Conservation (phyloP, 2,113 vertebrate species). For the Entelurus aequoreus region DNA sequence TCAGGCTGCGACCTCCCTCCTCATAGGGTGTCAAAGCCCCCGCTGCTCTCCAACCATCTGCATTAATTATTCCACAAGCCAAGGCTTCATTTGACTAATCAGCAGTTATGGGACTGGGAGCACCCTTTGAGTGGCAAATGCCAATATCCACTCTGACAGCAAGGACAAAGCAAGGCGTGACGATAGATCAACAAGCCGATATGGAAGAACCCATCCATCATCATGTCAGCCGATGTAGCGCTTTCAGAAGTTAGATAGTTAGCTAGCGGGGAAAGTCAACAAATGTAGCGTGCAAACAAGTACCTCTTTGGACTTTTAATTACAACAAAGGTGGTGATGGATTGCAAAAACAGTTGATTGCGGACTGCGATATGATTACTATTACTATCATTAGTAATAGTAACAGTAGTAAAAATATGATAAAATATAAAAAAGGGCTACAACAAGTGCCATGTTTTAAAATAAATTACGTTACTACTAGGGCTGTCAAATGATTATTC, state of each 20-base stretch:
- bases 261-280: conserved; percentile 28
- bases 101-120: conserved; percentile 74
- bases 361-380: too few species aligned
- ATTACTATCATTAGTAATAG: too few species aligned
- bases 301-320: conserved; percentile 52
- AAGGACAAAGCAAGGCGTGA: conserved; percentile 36
- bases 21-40: conserved; percentile 39
- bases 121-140: conserved; percentile 86
- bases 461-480: too few species aligned
- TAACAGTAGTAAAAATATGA: too few species aligned
- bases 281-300: conserved; percentile 68
- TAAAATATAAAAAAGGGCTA: too few species aligned
- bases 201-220: conserved; percentile 85
- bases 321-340: conserved; percentile 33
- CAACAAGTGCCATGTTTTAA: too few species aligned
- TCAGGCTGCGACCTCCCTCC: conserved; percentile 53
- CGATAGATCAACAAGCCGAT: conserved; percentile 86
- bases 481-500: too few species aligned
- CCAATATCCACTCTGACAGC: conserved; percentile 79
- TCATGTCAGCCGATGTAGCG: conserved; percentile 76
- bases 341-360: not conserved
- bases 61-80: conserved; percentile 80
- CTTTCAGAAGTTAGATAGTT: conserved; percentile 53
- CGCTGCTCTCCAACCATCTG: conserved; percentile 55
- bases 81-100: conserved; percentile 83